Evolutionary conservation across 2,113 vertebrate species (phyloP).

Genomic region (Gymnarchus niloticus): DNA sequence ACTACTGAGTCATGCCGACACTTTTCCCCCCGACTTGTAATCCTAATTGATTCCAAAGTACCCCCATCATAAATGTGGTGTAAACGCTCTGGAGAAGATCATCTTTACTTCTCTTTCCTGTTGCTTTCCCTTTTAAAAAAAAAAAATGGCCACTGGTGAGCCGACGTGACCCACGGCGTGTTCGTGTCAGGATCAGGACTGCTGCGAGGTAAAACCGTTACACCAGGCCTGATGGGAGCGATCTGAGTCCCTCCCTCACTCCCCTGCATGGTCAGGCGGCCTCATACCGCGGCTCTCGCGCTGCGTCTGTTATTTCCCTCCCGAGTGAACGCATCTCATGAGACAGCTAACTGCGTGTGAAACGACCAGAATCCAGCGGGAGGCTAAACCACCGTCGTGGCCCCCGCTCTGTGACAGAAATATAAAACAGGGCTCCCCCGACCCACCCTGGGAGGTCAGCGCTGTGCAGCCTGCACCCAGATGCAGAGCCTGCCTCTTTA

Average conservation of each 20-base stretch:
- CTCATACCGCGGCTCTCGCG: background rate
- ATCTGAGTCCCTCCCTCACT: background rate
- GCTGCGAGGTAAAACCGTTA: background rate
- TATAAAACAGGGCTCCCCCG: background rate
- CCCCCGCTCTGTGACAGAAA: slow-evolving; percentile 6
- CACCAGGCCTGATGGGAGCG: background rate
- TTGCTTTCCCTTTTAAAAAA: too few species aligned
- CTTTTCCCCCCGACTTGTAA: background rate
- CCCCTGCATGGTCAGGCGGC: background rate
- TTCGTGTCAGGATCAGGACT: background rate
- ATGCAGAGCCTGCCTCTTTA: slow-evolving; percentile 19
- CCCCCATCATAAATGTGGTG: background rate
- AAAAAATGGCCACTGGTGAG: background rate
- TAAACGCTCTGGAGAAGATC: background rate
- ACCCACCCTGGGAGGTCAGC: background rate
- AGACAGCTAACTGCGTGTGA: background rate
- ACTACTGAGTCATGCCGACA: background rate
- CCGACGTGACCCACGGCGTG: background rate
- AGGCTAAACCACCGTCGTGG: background rate
- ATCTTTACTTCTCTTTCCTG: background rate
- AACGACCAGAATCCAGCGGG: background rate
- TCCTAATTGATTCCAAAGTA: background rate
- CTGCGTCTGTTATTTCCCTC: background rate
- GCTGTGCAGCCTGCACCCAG: background rate
- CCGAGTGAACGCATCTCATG: background rate